These are phyloP conservation scores for Coecobrya sp. DNA, from an alignment of 2,888 invertebrate species.

Conservation along the genomic window DNA sequence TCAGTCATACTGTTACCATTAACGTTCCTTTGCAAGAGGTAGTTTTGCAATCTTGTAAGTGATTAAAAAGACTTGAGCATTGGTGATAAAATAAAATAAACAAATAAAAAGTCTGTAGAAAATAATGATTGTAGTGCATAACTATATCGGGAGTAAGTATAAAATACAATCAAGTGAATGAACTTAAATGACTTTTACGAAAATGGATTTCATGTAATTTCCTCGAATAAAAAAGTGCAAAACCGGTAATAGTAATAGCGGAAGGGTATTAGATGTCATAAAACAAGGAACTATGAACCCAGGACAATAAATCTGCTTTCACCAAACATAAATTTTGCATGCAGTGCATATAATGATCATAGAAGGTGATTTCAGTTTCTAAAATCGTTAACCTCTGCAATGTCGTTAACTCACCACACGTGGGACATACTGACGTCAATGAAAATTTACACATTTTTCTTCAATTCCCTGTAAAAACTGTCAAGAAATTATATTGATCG, in stretches of 20 bases:
- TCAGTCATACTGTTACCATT: neutral
- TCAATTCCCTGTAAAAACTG: neutral
- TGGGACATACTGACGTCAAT: conserved; percentile 20
- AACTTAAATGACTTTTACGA: conserved; percentile 70
- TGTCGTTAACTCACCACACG: neutral
- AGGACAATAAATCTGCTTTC: conserved; percentile 22
- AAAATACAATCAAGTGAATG: conserved; percentile 61
- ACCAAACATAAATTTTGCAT: neutral
- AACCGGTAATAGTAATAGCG: conserved; percentile 24
- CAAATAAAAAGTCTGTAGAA: conserved; percentile 2
- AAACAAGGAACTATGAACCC: conserved; percentile 21
- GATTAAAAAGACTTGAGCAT: conserved; percentile 46
- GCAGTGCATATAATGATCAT: neutral
- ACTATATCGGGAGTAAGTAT: neutral
- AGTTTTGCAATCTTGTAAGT: conserved; percentile 47
- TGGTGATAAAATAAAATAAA: conserved; percentile 32
- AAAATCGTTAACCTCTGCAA: conserved; percentile 29
- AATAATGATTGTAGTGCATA: conserved; percentile 5
- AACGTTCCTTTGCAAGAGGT: too few species aligned
- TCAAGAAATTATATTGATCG: conserved; percentile 31
- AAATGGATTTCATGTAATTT: conserved; percentile 27
- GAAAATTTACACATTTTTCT: neutral
- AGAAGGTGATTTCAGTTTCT: conserved; percentile 11
- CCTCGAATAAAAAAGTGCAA: conserved; percentile 23
- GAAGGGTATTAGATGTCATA: conserved; percentile 38